These are phyloP conservation scores for Slavum lentiscoides DNA, from an alignment of 2,888 invertebrate species.

Conservation along the genomic window DNA sequence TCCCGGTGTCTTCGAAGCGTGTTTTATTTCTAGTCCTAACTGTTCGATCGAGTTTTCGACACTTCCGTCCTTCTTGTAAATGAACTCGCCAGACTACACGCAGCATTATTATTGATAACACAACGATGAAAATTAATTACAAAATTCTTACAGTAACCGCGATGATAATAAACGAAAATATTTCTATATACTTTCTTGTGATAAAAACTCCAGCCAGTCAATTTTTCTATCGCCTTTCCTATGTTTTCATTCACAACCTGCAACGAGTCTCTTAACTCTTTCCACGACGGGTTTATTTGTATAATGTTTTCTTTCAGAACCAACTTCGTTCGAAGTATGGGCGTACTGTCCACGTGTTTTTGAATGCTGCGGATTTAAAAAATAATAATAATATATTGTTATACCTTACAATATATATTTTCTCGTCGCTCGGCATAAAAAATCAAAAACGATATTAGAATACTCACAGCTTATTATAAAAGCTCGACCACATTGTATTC, in stretches of 20 bases:
- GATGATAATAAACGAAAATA: not conserved
- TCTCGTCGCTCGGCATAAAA: not conserved
- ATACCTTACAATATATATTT: not conserved
- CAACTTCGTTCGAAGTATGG: constrained; percentile 30
- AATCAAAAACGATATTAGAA: not conserved
- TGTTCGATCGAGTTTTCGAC: not conserved
- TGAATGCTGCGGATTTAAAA: not conserved
- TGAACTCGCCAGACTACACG: not conserved
- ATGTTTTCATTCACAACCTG: not conserved
- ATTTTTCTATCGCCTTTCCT: not conserved
- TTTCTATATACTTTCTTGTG: not conserved
- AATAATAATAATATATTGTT: not conserved
- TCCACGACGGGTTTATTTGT: constrained; percentile 11
- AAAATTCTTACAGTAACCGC: not conserved
- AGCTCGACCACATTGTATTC: not conserved
- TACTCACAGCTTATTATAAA: not conserved
- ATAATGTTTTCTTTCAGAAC: not conserved
- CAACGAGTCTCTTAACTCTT: not conserved
- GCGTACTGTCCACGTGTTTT: not conserved
- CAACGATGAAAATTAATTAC: not conserved
- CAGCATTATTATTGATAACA: not conserved
- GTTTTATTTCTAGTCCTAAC: not conserved
- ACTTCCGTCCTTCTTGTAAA: no score
- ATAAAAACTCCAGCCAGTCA: constrained; percentile 32
- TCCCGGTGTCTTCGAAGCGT: not conserved